Conservation (phyloP, 2,888 invertebrate genomes). For the Eupithecia subfuscata region DNA sequence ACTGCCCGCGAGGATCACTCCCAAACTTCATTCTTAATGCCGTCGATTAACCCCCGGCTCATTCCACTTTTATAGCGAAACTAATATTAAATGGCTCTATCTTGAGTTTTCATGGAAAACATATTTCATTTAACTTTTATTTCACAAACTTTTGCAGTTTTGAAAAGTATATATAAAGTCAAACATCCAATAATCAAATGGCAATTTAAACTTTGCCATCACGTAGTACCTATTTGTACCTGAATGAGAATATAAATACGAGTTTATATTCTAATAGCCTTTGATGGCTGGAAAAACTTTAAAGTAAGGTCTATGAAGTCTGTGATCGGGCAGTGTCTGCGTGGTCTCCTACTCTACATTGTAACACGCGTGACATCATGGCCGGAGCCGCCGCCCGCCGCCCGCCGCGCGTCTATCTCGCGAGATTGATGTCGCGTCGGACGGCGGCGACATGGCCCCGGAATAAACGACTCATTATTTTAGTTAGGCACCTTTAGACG, state of each 20-base stretch:
- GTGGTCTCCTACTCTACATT: neutral
- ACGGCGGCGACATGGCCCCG: neutral
- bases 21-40: neutral
- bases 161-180: neutral
- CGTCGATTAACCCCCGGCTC: neutral
- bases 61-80: neutral
- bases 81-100: neutral
- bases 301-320: neutral
- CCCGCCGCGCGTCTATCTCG: neutral
- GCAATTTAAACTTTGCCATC: neutral
- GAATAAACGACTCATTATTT: neutral
- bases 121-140: neutral
- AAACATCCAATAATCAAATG: neutral
- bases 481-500: neutral
- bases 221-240: neutral
- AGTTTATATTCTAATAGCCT: neutral
- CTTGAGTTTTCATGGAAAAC: neutral
- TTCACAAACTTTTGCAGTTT: constrained; percentile 7
- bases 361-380: neutral
- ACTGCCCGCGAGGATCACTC: neutral
- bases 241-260: neutral
- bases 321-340: neutral
- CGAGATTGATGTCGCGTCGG: constrained; percentile 3
- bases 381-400: neutral
- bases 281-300: neutral